These are phyloP conservation scores for Chauna torquata DNA, from an alignment of 2,113 vertebrate species.

Conservation along the genomic window DNA sequence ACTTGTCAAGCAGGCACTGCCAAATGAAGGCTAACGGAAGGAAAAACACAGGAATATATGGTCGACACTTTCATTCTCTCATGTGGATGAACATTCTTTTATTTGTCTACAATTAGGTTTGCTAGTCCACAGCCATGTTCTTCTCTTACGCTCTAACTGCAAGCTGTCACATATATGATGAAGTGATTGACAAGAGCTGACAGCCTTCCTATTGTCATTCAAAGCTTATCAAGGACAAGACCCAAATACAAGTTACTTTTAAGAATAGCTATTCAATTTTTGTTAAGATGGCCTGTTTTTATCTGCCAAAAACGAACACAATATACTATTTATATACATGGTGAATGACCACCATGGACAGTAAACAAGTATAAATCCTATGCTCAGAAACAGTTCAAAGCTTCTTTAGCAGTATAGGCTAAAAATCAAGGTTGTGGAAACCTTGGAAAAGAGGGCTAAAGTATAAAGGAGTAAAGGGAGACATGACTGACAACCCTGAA, in stretches of 20 bases:
- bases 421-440: background rate
- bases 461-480: background rate
- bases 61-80: conserved; percentile 40
- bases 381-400: background rate
- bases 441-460: background rate
- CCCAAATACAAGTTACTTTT: conserved; percentile 1
- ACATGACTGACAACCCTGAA: background rate
- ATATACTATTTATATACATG: background rate
- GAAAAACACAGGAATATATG: conserved; percentile 50
- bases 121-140: background rate
- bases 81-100: conserved; percentile 63
- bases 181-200: conserved; percentile 66
- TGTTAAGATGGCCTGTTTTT: background rate
- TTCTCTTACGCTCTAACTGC: conserved; percentile 54
- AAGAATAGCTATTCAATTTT: background rate
- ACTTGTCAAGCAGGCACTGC: conserved; percentile 41
- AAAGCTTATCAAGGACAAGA: conserved; percentile 46
- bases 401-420: background rate
- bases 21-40: conserved; percentile 64
- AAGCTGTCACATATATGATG: conserved; percentile 44
- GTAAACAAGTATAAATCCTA: background rate
- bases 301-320: background rate
- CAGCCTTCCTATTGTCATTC: conserved; percentile 57
- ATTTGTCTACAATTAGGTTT: conserved; percentile 71
- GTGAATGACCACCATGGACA: background rate